These are phyloP conservation scores for Spinus olivaceus DNA, from an alignment of 2,797 vertebrate genomes.

Conservation along the genomic window DNA sequence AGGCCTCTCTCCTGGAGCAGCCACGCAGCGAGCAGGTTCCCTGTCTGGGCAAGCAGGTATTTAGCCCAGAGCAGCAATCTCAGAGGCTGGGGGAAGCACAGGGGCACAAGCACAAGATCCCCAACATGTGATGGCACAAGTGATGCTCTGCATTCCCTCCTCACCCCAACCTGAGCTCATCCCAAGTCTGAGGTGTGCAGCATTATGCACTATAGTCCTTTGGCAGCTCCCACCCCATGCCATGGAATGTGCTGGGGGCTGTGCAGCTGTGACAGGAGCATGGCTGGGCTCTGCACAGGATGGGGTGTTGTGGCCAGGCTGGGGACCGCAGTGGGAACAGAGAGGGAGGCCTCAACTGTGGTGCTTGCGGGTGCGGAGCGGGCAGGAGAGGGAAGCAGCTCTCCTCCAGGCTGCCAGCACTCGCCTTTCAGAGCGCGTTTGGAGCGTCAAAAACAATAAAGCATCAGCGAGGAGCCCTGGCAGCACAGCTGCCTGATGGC, in stretches of 20 bases:
- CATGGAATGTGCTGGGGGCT: not conserved
- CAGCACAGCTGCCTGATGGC: conserved; percentile 61
- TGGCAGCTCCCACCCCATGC: accelerated
- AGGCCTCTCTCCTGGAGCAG: not conserved
- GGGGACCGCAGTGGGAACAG: accelerated
- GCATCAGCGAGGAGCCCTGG: not conserved
- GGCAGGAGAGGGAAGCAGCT: not conserved
- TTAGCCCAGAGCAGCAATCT: not conserved
- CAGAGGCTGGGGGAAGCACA: not conserved
- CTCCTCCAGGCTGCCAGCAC: not conserved
- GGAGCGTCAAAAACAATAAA: conserved; percentile 55
- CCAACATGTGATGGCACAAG: accelerated
- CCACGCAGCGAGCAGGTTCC: accelerated
- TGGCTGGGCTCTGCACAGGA: not conserved
- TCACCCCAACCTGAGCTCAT: not conserved
- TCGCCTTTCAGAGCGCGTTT: not conserved
- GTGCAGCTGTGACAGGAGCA: not conserved
- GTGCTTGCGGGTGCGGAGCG: accelerated
- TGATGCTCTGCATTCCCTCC: not conserved
- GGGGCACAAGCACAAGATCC: not conserved
- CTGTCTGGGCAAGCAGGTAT: not conserved
- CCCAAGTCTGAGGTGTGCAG: accelerated
- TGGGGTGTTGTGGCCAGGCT: not conserved
- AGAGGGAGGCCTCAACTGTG: not conserved
- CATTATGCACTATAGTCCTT: not conserved